Base-by-base conservation (phyloP, 2,888 invertebrate species). In the Morpho helenor region DNA sequence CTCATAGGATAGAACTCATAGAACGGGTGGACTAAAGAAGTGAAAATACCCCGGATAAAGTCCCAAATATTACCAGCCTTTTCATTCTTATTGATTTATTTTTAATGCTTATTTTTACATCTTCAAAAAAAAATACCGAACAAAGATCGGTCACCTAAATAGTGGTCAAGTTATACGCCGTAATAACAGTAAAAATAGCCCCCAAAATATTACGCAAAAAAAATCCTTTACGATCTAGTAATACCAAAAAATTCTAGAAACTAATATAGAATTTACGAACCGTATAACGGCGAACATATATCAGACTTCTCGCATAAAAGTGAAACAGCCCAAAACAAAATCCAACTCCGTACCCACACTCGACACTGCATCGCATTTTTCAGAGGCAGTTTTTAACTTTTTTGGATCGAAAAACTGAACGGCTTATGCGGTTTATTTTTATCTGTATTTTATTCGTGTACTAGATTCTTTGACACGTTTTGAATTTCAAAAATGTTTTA, bases 241-340 rank as follows among this genome's bases (percentile, higher is more conserved):
- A 40, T 45, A 16, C 8, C 52, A 6, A 52, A 45, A 52, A 46
- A 46, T 10, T 46, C 40, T 8, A 45, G 40, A 45, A 52, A 52
- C 39, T 43, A 51, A 51, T 51, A 44, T 40, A 45, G 52, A 52
- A 52, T 45, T 52, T 46, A 46, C 46, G 52, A 46, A 52, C 52
- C 52, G 52, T 39, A 46, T 22, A 52, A 46, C 40, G 52, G 31
- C 45, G 40, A 10, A 52, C 45, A 52, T 46, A 16, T 52, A 52
- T 52, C 52, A 46, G 9, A 46, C 40, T 39, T 46, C 43, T 31
- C 44, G 44, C 8, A 52, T 45, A 44, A 51, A 52, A 52, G 23
- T 39, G 52, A 39, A 52, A 52, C n/a, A 52, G 44, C 10, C 43
- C 31, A 45, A 52, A 52, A 52, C 52, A 8, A 45, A 52, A 45